Percentiles rank a stretch among this genome's conserved stretches.
These are phyloP conservation scores for Drosophila recens DNA, from an alignment of 2,888 invertebrate genomes.

Conservation along the genomic window DNA sequence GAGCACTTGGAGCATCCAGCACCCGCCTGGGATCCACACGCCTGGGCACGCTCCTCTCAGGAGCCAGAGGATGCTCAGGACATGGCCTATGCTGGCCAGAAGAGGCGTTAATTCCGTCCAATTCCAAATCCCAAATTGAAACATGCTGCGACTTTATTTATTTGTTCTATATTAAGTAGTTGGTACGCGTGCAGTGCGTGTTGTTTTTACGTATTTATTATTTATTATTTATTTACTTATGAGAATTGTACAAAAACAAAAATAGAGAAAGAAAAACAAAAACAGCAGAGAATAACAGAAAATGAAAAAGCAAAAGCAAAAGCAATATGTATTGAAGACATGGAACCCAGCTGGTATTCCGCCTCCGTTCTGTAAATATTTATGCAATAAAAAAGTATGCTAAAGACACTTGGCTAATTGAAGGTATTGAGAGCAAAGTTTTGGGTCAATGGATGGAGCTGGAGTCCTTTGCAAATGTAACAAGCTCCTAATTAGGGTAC, in stretches of 20 bases:
- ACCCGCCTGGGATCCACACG: slow-evolving; percentile 86
- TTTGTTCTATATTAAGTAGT: slow-evolving; percentile 68
- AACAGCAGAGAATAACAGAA: slow-evolving; percentile 31
- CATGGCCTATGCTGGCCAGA: slow-evolving; percentile 84
- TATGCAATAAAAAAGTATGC: slow-evolving; percentile 69
- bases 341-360: slow-evolving; percentile 17
- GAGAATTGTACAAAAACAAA: slow-evolving; percentile 72
- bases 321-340: slow-evolving; percentile 33
- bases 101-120: slow-evolving; percentile 58
- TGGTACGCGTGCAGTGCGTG: slow-evolving; percentile 39
- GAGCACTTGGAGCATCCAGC: slow-evolving; percentile 86
- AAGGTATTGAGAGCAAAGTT: slow-evolving; percentile 47
- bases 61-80: slow-evolving; percentile 84
- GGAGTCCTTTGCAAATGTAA: slow-evolving; percentile 41
- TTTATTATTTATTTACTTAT: slow-evolving; percentile 74
- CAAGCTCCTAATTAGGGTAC: slow-evolving; percentile 45
- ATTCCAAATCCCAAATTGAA: slow-evolving; percentile 36
- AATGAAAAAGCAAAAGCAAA: slow-evolving; percentile 17
- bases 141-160: slow-evolving; percentile 59
- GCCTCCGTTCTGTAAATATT: slow-evolving; percentile 58
- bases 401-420: slow-evolving; percentile 56
- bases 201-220: slow-evolving; percentile 53
- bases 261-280: slow-evolving; percentile 23
- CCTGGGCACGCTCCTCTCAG: slow-evolving; percentile 88
- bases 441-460: slow-evolving; percentile 3